phyloP scores from a whole-genome alignment of 2,113 vertebrate species.

The Glareola pratincola region DNA sequence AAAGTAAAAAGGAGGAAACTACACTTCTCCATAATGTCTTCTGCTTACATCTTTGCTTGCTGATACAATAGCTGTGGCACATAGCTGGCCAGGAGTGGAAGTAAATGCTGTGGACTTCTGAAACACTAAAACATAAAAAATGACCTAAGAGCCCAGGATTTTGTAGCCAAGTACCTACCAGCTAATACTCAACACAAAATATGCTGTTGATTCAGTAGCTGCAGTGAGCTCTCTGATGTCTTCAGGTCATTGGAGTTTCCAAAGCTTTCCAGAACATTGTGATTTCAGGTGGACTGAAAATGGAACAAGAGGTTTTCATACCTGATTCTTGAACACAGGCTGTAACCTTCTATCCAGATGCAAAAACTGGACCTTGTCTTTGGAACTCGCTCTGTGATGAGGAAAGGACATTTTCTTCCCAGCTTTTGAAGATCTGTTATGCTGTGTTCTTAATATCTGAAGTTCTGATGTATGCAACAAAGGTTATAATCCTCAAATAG shows the following conservation, averaged over 20 bases:
- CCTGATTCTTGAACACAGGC: not conserved
- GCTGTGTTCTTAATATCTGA: not conserved
- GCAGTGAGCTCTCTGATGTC: not conserved
- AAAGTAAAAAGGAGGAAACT: not conserved
- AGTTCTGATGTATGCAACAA: not conserved
- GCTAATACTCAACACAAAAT: not conserved
- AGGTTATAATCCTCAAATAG: not conserved
- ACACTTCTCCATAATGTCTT: not conserved
- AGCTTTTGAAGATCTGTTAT: not conserved
- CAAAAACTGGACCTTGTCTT: not conserved
- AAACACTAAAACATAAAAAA: not conserved
- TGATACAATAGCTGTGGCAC: not conserved
- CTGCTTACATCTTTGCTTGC: not conserved
- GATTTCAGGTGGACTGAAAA: not conserved
- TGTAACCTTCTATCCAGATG: not conserved
- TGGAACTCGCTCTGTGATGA: not conserved
- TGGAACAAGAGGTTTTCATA: not conserved
- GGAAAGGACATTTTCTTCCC: not conserved
- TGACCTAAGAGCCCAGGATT: not conserved
- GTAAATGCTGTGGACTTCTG: not conserved
- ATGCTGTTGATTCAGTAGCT: not conserved
- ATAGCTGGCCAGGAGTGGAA: not conserved
- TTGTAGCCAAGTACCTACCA: not conserved
- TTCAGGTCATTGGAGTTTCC: not conserved
- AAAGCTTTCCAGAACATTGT: not conserved